Conservation (phyloP, 2,888 invertebrate species). For the Pherbina coryleti region DNA sequence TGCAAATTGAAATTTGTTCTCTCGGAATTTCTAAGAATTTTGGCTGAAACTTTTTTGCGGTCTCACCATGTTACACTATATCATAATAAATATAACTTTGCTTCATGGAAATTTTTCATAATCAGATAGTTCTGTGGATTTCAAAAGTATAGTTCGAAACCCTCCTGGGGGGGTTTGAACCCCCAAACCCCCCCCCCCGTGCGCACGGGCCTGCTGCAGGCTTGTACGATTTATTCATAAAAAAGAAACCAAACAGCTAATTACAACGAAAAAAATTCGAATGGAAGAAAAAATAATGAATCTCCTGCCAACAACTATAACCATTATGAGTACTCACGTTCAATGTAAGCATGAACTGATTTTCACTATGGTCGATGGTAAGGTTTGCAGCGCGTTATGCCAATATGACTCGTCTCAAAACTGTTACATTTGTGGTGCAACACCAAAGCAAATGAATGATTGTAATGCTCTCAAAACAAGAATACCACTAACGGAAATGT, state of each 20-base stretch:
- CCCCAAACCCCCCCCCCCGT: too few species aligned
- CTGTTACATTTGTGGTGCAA: conserved; percentile 30
- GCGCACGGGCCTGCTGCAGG: not conserved
- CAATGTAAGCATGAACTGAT: conserved; percentile 27
- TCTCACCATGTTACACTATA: too few species aligned
- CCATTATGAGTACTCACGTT: not conserved
- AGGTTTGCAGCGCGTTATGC: conserved; percentile 32
- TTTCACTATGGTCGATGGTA: conserved; percentile 27
- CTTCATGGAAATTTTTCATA: too few species aligned
- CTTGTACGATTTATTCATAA: not conserved
- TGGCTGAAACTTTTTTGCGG: too few species aligned
- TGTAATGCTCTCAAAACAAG: not conserved
- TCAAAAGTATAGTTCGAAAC: too few species aligned
- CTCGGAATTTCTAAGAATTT: too few species aligned
- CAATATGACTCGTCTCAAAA: conserved; percentile 29
- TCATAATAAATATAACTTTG: too few species aligned
- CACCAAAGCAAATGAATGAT: conserved; percentile 31
- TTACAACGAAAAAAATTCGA: not conserved
- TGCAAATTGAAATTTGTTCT: too few species aligned
- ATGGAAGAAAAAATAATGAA: not conserved
- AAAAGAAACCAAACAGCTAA: not conserved
- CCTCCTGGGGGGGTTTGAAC: too few species aligned
- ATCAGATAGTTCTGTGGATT: too few species aligned
- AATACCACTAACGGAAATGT: not conserved
- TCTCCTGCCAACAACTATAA: not conserved